phyloP scores from a whole-genome alignment of 2,797 vertebrate genomes.

The Chrysocyon brachyurus region DNA sequence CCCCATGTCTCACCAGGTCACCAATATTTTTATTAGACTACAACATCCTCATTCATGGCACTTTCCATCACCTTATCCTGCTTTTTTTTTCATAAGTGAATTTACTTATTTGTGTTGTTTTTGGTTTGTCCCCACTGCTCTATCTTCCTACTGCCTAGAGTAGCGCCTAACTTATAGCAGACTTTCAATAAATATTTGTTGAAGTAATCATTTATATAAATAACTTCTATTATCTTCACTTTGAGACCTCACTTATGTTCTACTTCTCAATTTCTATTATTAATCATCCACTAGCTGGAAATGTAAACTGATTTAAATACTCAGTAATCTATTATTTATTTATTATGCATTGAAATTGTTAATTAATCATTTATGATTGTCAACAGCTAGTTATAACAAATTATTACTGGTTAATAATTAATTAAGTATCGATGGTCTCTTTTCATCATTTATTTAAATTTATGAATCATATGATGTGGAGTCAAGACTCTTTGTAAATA shows the following conservation, averaged over 20 bases:
- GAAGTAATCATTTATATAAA: not conserved
- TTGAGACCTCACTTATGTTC: not conserved
- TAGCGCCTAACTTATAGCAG: not conserved
- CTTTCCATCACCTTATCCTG: not conserved
- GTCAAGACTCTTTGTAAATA: not conserved
- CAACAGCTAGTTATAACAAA: not conserved
- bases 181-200: not conserved
- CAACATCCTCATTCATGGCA: not conserved
- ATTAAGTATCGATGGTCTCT: not conserved
- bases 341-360: not conserved
- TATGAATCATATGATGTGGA: not conserved
- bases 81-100: not conserved
- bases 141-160: not conserved
- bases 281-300: not conserved
- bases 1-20: not conserved
- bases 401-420: conserved; percentile 25
- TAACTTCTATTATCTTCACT: not conserved
- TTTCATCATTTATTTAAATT: not conserved
- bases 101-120: not conserved
- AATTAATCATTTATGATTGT: not conserved
- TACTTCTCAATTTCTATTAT: not conserved
- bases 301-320: not conserved
- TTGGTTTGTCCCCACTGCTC: not conserved
- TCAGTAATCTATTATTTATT: not conserved
- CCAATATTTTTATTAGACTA: not conserved